Evolutionary conservation across 2,113 vertebrate genomes (phyloP), one percentile per base, ranked within the genome.

Genomic region (Recurvirostra avosetta): DNA sequence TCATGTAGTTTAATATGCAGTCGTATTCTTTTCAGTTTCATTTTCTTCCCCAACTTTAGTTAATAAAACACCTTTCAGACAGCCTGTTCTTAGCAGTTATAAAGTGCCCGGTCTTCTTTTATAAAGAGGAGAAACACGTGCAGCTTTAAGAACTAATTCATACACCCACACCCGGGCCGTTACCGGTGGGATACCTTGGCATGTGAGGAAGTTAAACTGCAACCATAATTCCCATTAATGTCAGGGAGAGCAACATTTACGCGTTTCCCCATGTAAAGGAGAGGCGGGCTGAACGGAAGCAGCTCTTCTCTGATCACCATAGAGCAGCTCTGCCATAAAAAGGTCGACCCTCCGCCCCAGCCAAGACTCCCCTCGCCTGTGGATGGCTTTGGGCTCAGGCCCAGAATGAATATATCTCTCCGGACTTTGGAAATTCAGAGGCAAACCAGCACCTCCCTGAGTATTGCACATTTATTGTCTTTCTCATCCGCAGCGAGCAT

Each of bases 11-110:
- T 95, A 95, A 96, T 96, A 96, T 71, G 81, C 74, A 67, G 89
- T 94, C 58, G 25, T 94, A 96, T 96, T 96, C 84, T 97, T 96
- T 96, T 94, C 97, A 96, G 93, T 95, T 97, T 96, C 91, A 95
- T 95, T 97, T 97, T 97, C 94, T 95, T 85, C 91, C 91, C 74
- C 49, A 77, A 82, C 86, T 95, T 90, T 27, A 97, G 94, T 96
- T 96, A 97, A 94, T 97, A 96, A 97, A 97, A 97, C 93, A 97
- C 96, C 95, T 97, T 85, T 82, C 94, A 91, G 89, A 91, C 84
- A 95, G 95, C 67, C 87, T 91, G 94, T 84, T 94, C 88, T 56
- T 81, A 87, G 91, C 63, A 68, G 77, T 83, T 91, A 91, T 15
- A 58, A 74, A 85, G 58, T 73, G 77, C 58, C 89, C 94, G 74